phyloP scores from a whole-genome alignment of 2,797 vertebrate species.

The Euphonia xanthogaster region DNA sequence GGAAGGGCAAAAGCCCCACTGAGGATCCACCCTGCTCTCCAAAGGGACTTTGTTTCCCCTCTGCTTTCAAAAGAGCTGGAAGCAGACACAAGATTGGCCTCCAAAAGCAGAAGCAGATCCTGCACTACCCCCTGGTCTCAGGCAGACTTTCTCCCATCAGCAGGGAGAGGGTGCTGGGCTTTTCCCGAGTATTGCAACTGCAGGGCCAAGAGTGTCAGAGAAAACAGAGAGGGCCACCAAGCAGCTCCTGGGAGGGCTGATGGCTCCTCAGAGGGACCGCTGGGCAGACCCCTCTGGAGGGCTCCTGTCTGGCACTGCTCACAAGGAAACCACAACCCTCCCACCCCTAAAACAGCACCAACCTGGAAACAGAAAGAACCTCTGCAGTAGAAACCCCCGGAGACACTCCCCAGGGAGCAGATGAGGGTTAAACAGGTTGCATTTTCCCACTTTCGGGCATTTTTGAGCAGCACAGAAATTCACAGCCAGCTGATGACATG shows the following conservation, averaged over 20 bases:
- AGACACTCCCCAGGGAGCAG: not conserved
- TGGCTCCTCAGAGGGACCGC: not conserved
- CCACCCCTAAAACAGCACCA: no score
- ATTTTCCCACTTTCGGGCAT: not conserved
- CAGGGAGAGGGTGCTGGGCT: not conserved
- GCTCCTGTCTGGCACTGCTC: not conserved
- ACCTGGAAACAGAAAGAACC: not conserved
- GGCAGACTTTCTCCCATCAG: not conserved
- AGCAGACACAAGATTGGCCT: not conserved
- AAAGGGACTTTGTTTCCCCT: not conserved
- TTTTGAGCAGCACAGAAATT: not conserved
- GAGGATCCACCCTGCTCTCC: not conserved
- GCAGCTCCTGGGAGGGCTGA: not conserved
- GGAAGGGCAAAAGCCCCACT: not conserved
- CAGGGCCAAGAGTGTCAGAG: not conserved
- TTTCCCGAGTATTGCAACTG: not conserved
- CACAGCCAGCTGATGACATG: not conserved
- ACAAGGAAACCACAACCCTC: not conserved
- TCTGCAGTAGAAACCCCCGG: fast-evolving
- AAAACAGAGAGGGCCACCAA: not conserved
- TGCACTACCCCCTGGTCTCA: not conserved
- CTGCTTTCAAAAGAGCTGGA: not conserved
- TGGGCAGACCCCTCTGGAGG: not conserved
- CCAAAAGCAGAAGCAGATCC: not conserved
- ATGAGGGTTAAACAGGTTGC: not conserved